Percentiles rank a stretch among this genome's conserved stretches.
phyloP scores from a whole-genome alignment of 2,113 vertebrate species.

The Rhabdornis inornatus region DNA sequence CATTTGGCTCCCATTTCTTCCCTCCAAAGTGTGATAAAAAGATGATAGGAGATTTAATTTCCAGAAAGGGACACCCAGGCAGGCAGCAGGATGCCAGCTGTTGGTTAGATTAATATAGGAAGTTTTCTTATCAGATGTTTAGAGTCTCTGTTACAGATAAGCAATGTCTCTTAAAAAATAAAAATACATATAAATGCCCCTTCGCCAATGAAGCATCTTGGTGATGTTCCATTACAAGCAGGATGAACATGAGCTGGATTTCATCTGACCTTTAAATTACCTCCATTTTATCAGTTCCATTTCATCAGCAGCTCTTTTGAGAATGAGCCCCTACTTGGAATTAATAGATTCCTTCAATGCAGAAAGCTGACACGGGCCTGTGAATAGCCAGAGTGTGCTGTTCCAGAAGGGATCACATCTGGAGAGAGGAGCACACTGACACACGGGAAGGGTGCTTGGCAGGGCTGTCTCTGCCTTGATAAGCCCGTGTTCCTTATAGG shows the following conservation, averaged over 20 bases:
- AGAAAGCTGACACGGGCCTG: not conserved
- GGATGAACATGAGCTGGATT: conserved; percentile 24
- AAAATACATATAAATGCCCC: not conserved
- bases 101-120: conserved; percentile 27
- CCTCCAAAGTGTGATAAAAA: not conserved
- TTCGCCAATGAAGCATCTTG: not conserved
- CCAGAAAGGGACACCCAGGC: not conserved
- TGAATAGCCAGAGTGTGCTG: not conserved
- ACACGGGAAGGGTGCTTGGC: not conserved
- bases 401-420: not conserved
- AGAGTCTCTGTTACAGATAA: not conserved
- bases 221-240: conserved; percentile 27
- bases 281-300: conserved; percentile 36
- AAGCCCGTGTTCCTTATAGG: rapidly evolving
- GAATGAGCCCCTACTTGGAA: conserved; percentile 1
- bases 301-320: conserved; percentile 45
- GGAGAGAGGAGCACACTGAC: not conserved
- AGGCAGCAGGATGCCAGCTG: not conserved
- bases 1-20: not conserved
- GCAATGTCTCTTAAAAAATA: not conserved
- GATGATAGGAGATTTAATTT: conserved; percentile 27
- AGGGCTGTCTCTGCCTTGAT: not conserved
- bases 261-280: conserved; percentile 68
- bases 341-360: conserved; percentile 45
- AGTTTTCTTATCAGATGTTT: conserved; percentile 17